phyloP scores from a whole-genome alignment of 1,140 invertebrate species.

The Cephus cinctus region DNA sequence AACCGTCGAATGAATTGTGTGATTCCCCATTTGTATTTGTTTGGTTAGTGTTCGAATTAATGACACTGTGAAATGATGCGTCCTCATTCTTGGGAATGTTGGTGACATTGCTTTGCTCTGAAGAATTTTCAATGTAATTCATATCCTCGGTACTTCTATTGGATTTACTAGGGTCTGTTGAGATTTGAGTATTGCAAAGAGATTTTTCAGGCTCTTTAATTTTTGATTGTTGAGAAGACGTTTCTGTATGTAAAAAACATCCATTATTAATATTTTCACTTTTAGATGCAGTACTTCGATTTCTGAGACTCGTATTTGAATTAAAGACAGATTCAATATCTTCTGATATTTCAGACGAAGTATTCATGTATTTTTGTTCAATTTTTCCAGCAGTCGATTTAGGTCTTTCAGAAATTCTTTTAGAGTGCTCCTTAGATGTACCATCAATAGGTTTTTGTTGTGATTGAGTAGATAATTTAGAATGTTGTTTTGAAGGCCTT shows the following conservation, averaged over 20 bases:
- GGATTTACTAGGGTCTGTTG: conserved; percentile 11
- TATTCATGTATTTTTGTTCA: conserved; percentile 27
- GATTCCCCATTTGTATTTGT: conserved; percentile 27
- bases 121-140: conserved; percentile 21
- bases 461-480: conserved; percentile 23
- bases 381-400: conserved; percentile 35
- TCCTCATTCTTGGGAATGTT: conserved; percentile 21
- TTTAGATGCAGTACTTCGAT: conserved; percentile 13
- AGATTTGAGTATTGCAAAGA: not conserved
- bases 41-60: conserved; percentile 14
- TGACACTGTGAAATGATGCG: conserved; percentile 16
- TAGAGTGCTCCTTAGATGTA: conserved; percentile 29
- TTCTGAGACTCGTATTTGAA: conserved; percentile 28
- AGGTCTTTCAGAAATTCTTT: conserved; percentile 34
- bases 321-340: conserved; percentile 30
- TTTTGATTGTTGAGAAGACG: conserved; percentile 22
- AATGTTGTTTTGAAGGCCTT: conserved; percentile 28
- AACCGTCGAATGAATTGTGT: conserved; percentile 26
- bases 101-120: conserved; percentile 15
- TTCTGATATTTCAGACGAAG: conserved; percentile 33
- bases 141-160: conserved; percentile 17
- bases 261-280: not conserved
- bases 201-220: conserved; percentile 25
- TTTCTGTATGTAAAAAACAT: conserved; percentile 8
- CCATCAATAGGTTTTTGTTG: conserved; percentile 24